Base-by-base conservation (phyloP, 1,140 invertebrate species). In the Drosophila hydei region DNA sequence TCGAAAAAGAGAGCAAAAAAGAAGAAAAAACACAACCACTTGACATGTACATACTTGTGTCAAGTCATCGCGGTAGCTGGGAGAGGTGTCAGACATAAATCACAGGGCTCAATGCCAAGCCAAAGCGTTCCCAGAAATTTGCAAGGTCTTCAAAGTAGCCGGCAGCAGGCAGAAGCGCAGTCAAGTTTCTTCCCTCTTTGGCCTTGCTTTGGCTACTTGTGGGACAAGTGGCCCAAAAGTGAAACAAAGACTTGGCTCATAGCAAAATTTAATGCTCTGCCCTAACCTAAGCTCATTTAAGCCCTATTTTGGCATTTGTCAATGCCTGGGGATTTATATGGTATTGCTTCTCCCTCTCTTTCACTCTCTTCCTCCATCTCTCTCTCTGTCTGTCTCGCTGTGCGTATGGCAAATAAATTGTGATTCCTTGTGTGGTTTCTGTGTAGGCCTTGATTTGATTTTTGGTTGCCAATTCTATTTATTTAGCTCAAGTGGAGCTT, bases 231-330 rank as follows among this genome's bases (percentile, higher is more conserved):
- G 43, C 9, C 51, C 56, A 54, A 27, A 19, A 50, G 60, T 40
- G 62, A 76, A 79, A 79, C 69, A 79, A 63, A 76, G 63, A 25
- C 63, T 51, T n/a, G 21, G 55, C 60, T 63, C 16, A 51, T 43
- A 58, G 54, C 42, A 45, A 50, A 67, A 58, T 51, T 59, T 65
- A 38, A 55, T 58, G 25, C 27, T 36, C 12, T 30, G 18, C 14
- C 61, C 25, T 51, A 52, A 51, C 73, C 64, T 88, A 88, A 88
- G 83, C 83, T 77, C 79, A 88, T 89, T 83, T 83, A 88, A 88
- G 83, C 83, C 71, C 78, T 83, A 83, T 88, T 87, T 88, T 83
- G 83, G 83, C 83, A 88, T 88, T 88, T 88, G 83, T 88, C 83
- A 88, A 88, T 88, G 84, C 75, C 67, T 67, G 42, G 75, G 78